Evolutionary conservation across 1,140 invertebrate genomes (phyloP), one percentile per base, ranked within the genome.

Genomic region (Drosophila athabasca): DNA sequence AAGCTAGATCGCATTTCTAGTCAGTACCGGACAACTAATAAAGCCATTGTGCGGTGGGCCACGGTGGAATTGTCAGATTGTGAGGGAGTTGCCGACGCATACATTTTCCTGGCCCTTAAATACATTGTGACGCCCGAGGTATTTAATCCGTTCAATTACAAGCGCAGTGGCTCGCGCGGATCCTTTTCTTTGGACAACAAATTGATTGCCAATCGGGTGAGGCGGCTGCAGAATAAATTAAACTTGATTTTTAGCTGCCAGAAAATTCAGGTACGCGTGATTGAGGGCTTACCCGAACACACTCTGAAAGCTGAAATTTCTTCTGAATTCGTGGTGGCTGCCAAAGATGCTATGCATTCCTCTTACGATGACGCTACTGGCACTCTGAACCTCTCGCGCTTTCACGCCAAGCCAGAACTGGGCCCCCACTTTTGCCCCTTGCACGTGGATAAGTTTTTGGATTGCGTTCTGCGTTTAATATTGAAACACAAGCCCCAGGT

Each of bases 161-260:
- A 60, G 17, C 75, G 79, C 29, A 58, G 35, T n/a, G 57, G 39
- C 6, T 5, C 17, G 0, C 0, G 29, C 35, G 0, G 64, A 22
- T 0, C 57, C 61, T n/a, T 82, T 83, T 3, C 22, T 2, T 11
- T 82, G 8, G 79, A 82, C 44, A 78, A 54, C 51, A 22, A 46
- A 2, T 31, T 83, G 3, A n/a, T 15, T 8, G 79, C 75, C 15
- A 79, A 79, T 44, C 70, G 79, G 1, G 22, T 83, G 4, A 70
- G 22, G 2, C 69, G 79, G 3, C 46, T 83, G 0, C 15, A 26
- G 1, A 22, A 39, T 1, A 57, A 69, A 7, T 46, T 71, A 0
- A 48, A 44, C 22, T 22, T 67, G 0, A 43, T 71, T 2, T 74
- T 57, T 11, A 74, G 22, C 0, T 51, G 48, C 8, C 29, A 52